These are phyloP conservation scores for Pluvianellus socialis DNA, from an alignment of 2,113 vertebrate species.

Conservation along the genomic window DNA sequence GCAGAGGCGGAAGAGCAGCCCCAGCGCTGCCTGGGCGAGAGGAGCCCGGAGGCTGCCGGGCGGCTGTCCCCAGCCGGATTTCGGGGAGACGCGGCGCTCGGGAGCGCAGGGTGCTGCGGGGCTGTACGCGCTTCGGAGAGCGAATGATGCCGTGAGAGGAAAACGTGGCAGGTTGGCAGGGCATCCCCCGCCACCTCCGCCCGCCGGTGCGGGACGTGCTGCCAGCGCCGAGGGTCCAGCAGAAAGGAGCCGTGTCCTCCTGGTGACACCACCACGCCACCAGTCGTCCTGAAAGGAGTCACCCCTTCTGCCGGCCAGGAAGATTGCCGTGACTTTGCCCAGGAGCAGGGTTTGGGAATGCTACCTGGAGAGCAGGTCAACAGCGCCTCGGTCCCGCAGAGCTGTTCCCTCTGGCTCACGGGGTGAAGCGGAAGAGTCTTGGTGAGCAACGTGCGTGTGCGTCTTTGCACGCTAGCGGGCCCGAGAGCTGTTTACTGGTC, in stretches of 20 bases:
- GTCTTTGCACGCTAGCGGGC: not conserved
- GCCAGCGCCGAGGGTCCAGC: too few relatives aligned
- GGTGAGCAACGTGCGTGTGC: not conserved
- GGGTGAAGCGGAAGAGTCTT: not conserved
- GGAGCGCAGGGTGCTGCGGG: not conserved
- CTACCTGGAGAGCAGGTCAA: not conserved
- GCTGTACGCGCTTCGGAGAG: not conserved
- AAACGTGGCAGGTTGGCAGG: not conserved
- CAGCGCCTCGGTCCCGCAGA: not conserved
- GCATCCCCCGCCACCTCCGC: not conserved
- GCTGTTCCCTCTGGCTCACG: not conserved
- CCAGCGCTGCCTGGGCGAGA: not conserved
- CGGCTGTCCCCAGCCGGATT: not conserved
- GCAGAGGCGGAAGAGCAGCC: not conserved
- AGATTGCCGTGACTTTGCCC: not conserved
- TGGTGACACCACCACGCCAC: fast-evolving
- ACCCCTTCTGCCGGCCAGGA: not conserved
- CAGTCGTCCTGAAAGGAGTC: not conserved
- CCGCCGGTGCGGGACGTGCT: too few relatives aligned
- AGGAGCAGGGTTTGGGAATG: not conserved
- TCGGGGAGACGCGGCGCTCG: not conserved
- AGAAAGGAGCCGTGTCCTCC: not conserved
- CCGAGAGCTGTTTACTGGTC: not conserved
- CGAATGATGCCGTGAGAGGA: not conserved
- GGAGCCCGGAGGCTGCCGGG: not conserved